Conservation (phyloP, 2,113 vertebrate genomes). For the Limanda limanda region DNA sequence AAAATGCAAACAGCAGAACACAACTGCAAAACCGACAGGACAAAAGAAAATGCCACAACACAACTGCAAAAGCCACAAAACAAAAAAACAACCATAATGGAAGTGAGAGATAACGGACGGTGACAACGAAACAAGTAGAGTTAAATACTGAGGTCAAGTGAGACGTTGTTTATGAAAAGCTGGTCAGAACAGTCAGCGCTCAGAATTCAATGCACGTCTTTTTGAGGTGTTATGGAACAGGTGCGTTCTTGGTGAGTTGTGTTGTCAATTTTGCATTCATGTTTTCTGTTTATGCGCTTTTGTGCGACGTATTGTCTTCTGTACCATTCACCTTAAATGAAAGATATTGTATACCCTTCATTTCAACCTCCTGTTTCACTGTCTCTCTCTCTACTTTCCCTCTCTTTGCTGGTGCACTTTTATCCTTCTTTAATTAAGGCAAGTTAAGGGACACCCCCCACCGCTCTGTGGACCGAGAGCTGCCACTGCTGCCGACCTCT, state of each 20-base stretch:
- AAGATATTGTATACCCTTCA: background rate
- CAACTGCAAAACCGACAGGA: too few relatives aligned
- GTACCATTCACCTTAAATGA: background rate
- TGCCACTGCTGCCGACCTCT: slow-evolving; percentile 57
- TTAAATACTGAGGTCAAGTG: too few relatives aligned
- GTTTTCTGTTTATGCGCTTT: too few relatives aligned
- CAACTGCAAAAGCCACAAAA: background rate
- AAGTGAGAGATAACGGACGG: background rate
- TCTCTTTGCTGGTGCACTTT: slow-evolving; percentile 23
- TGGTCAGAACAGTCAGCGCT: too few relatives aligned
- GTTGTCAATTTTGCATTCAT: too few relatives aligned
- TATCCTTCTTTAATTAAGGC: slow-evolving; percentile 63
- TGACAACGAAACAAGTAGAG: too few relatives aligned
- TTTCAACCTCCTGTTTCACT: slow-evolving; percentile 17
- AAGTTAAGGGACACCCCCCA: slow-evolving; percentile 51
- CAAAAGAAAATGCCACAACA: background rate
- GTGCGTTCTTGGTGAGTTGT: too few relatives aligned
- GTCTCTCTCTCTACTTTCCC: background rate
- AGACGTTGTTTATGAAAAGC: too few relatives aligned
- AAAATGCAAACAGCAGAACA: background rate
- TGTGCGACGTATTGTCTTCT: too few relatives aligned
- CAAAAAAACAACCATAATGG: background rate
- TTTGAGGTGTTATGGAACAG: too few relatives aligned
- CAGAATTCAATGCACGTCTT: too few relatives aligned
- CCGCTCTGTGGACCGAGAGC: slow-evolving; percentile 41